Percentiles rank a stretch among this genome's conserved stretches.
phyloP scores from a whole-genome alignment of 1,140 invertebrate genomes.

The Drosophila elegans region DNA sequence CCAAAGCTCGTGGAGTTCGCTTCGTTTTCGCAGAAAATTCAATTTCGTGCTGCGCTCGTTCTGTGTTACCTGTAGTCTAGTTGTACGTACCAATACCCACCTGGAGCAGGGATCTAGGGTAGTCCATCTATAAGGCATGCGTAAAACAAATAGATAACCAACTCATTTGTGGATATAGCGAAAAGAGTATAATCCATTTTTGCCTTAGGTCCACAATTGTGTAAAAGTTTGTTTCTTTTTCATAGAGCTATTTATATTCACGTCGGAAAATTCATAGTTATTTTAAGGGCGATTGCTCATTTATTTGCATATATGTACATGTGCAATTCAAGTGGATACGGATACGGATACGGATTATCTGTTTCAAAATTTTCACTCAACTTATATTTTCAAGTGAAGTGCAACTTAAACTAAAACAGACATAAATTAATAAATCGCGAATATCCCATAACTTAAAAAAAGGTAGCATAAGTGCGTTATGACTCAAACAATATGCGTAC shows the following conservation, averaged over 20 bases:
- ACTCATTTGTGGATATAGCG: neutral
- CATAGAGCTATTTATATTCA: neutral
- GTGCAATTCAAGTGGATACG: neutral
- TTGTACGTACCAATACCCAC: conserved; percentile 59
- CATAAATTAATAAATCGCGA: neutral
- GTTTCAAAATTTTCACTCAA: neutral
- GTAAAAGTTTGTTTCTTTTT: neutral
- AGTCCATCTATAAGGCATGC: no score
- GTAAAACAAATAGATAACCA: neutral
- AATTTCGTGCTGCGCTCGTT: conserved; percentile 50
- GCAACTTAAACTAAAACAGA: neutral
- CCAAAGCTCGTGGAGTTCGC: conserved; percentile 73
- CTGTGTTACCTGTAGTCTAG: conserved; percentile 69
- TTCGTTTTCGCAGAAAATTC: conserved; percentile 68
- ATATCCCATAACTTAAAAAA: neutral
- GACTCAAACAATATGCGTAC: neutral
- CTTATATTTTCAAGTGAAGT: neutral
- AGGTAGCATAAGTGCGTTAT: neutral
- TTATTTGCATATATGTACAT: neutral
- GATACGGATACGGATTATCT: neutral
- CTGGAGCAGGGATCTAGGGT: no score
- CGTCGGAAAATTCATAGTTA: neutral
- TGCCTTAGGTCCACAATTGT: neutral
- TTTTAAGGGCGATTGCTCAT: conserved; percentile 10
- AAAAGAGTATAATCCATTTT: neutral